Conservation (phyloP, 2,888 invertebrate species). For the Nysson spinosus region DNA sequence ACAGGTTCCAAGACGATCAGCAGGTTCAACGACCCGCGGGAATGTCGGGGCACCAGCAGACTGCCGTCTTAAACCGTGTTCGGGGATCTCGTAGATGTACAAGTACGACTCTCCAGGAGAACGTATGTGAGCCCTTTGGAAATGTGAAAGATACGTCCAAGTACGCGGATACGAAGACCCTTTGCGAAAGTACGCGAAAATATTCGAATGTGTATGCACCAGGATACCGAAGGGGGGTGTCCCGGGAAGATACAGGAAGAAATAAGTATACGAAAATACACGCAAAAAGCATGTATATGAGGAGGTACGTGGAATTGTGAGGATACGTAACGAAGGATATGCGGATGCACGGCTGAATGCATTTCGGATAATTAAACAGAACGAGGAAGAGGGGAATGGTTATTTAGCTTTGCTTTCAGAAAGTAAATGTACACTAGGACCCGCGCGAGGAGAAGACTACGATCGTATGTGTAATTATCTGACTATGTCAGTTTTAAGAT, state of each 20-base stretch:
- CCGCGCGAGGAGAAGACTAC: too few relatives aligned
- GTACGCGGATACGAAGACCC: constrained; percentile 13
- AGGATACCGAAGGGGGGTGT: too few relatives aligned
- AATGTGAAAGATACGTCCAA: constrained; percentile 25
- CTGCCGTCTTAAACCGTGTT: constrained; percentile 59
- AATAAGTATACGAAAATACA: too few relatives aligned
- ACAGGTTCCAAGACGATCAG: constrained; percentile 45
- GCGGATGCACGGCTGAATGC: too few relatives aligned
- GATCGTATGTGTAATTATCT: too few relatives aligned
- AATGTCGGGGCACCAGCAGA: constrained; percentile 57
- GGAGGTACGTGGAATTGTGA: neutral
- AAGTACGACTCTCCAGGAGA: constrained; percentile 15
- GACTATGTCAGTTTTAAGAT: too few relatives aligned
- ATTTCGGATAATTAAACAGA: too few relatives aligned
- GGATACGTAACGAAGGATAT: too few relatives aligned
- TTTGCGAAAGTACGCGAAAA: constrained; percentile 5
- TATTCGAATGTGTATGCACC: neutral
- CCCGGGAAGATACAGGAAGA: too few relatives aligned
- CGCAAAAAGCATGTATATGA: neutral
- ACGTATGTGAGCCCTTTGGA: neutral
- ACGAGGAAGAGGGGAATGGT: too few relatives aligned
- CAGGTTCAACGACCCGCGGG: constrained; percentile 62
- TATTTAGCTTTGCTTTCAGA: too few relatives aligned
- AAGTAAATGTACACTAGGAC: too few relatives aligned
- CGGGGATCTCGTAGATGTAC: constrained; percentile 50